Percentiles rank a stretch among this genome's conserved stretches.
phyloP scores from a whole-genome alignment of 1,140 invertebrate species.

The Akabosia matsudoensis region DNA sequence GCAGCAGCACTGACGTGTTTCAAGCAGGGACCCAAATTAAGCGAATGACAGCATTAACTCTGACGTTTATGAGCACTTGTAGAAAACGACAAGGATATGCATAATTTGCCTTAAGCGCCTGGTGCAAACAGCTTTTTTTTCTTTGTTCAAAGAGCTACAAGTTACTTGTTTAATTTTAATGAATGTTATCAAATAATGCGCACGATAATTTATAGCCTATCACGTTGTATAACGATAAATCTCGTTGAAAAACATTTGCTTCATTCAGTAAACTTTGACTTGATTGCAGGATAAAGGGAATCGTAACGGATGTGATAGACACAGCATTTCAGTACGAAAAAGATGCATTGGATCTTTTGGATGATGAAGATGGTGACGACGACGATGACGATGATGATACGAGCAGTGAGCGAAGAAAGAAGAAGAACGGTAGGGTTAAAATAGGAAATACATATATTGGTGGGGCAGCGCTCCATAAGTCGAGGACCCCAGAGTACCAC shows the following conservation, averaged over 20 bases:
- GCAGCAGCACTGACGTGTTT: no score
- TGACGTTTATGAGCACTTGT: no score
- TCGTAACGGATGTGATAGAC: neutral
- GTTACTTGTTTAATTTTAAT: no score
- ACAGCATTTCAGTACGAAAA: neutral
- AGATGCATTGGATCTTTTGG: neutral
- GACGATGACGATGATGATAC: neutral
- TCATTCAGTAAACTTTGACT: neutral
- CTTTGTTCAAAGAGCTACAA: no score
- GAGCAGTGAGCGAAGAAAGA: neutral
- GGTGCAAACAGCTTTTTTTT: no score
- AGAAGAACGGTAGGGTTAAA: neutral
- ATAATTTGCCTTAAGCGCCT: no score
- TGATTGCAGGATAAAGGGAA: neutral
- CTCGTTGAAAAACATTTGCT: neutral
- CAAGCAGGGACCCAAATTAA: no score
- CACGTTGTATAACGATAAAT: no score
- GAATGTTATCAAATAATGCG: no score
- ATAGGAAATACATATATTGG: neutral
- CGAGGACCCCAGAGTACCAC: neutral
- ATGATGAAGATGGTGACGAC: neutral
- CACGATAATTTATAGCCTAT: no score
- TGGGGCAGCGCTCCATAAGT: neutral
- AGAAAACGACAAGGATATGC: no score
- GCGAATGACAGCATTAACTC: no score